Evolutionary conservation across 2,113 vertebrate species (phyloP), one percentile per base, ranked within the genome.

Genomic region (Dipodomys ordii): DNA sequence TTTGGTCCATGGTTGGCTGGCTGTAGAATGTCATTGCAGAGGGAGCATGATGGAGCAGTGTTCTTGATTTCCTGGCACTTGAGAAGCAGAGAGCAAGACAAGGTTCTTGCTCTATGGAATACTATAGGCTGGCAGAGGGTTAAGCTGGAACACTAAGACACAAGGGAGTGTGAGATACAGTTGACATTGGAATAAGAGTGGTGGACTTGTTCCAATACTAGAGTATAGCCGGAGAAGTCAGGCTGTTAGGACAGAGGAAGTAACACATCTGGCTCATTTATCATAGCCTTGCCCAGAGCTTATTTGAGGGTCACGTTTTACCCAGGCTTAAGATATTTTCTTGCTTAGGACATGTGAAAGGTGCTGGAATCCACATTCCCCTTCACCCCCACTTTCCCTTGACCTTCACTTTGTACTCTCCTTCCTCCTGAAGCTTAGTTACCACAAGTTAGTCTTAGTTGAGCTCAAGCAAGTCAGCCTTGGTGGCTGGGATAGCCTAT

Each of bases 331-430:
- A 65, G 72, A 16, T 23, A 60, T 85, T 92, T 88, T 82, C 67
- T 83, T 89, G 49, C 27, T 71, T 95, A 69, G 46, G 68, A 87
- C 12, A 15, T n/a, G 32, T n/a, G 53, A 87, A 76, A 87, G 23
- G 67, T 46, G 68, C 83, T 44, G 35, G 62, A 74, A 57, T 57
- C 57, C 30, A 53, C 15, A 9, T 44, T 90, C 65, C 12, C 82
- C 46, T 91, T 80, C 73, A 49, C 32, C 6, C 39, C 18, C 1
- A 32, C 39, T 23, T 86, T 32, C 49, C 25, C 22, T 18, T 80
- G 32, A 0, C 44, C 20, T 68, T 22, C 30, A 57, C 53, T 57
- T 57, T 57, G 53, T 57, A 57, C 44, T 0, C 46, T 20, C 74
- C 80, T 53, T 82, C 27, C 6, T 9, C 39, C n/a, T 88, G 49